A percentile compares a stretch with the other conserved stretches of the same genome.
phyloP scores from a whole-genome alignment of 2,888 invertebrate genomes.

The Drosophila phalerata region DNA sequence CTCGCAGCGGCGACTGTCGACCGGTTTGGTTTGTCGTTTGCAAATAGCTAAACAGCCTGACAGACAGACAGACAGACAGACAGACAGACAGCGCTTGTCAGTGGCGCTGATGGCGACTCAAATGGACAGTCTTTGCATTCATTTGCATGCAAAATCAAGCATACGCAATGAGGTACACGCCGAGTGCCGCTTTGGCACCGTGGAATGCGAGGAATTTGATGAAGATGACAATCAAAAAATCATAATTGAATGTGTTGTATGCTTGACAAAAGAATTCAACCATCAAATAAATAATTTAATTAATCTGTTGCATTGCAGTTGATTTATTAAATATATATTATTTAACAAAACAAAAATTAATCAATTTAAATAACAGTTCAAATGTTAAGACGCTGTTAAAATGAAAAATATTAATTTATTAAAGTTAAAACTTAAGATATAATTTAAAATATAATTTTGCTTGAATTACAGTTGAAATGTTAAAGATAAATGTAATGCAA shows the following conservation, averaged over 20 bases:
- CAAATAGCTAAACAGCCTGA: slow-evolving; percentile 15
- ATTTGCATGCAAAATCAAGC: slow-evolving; percentile 76
- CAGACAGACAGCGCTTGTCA: slow-evolving; percentile 33
- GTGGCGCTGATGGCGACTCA: slow-evolving; percentile 64
- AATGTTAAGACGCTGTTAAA: background rate
- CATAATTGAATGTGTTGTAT: background rate
- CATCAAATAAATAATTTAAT: background rate
- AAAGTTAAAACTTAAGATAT: background rate
- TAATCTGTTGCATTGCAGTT: background rate
- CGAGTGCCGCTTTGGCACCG: slow-evolving; percentile 35
- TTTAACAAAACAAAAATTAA: too few species aligned
- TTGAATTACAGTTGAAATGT: background rate
- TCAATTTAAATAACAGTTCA: background rate
- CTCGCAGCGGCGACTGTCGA: slow-evolving; percentile 25
- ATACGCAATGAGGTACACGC: slow-evolving; percentile 33
- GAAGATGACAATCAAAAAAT: background rate
- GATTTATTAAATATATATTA: background rate
- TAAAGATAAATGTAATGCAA: background rate
- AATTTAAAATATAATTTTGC: background rate
- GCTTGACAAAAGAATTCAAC: background rate
- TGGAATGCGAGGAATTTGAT: slow-evolving; percentile 32
- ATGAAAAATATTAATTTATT: too few species aligned
- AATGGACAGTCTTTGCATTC: slow-evolving; percentile 77
- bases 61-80: slow-evolving; percentile 31
- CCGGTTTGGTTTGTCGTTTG: slow-evolving; percentile 16